Evolutionary conservation across 2,888 invertebrate species (phyloP).

Genomic region (Ametastegia equiseti): DNA sequence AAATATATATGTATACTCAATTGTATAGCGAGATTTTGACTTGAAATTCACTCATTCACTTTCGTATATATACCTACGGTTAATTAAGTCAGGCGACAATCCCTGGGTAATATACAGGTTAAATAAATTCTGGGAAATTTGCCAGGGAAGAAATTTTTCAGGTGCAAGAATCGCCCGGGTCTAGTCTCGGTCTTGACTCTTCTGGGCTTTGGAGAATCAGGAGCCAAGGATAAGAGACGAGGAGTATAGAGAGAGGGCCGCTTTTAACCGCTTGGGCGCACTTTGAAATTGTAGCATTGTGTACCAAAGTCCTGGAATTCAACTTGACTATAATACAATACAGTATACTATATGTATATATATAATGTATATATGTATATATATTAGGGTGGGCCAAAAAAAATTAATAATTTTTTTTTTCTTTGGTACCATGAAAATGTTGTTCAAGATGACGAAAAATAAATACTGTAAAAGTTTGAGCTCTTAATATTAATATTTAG

Average conservation of each 20-base stretch:
- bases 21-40: neutral
- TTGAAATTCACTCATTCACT: neutral
- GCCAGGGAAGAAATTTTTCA: neutral
- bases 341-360: too few species aligned
- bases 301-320: constrained; percentile 43
- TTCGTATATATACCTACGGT: neutral
- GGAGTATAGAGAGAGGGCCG: too few species aligned
- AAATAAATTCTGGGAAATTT: neutral
- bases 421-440: too few species aligned
- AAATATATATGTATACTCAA: too few species aligned
- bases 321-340: constrained; percentile 38
- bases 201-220: neutral
- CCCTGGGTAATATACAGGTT: neutral
- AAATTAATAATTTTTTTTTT: too few species aligned
- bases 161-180: neutral
- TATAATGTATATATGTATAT: neutral
- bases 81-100: neutral
- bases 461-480: too few species aligned
- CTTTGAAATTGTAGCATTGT: constrained; percentile 47
- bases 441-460: too few species aligned
- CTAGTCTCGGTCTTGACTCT: constrained; percentile 9
- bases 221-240: neutral
- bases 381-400: too few species aligned
- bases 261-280: constrained; percentile 35
- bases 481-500: too few species aligned